phyloP scores from a whole-genome alignment of 2,797 vertebrate species.

The Pantherophis vulpinus region DNA sequence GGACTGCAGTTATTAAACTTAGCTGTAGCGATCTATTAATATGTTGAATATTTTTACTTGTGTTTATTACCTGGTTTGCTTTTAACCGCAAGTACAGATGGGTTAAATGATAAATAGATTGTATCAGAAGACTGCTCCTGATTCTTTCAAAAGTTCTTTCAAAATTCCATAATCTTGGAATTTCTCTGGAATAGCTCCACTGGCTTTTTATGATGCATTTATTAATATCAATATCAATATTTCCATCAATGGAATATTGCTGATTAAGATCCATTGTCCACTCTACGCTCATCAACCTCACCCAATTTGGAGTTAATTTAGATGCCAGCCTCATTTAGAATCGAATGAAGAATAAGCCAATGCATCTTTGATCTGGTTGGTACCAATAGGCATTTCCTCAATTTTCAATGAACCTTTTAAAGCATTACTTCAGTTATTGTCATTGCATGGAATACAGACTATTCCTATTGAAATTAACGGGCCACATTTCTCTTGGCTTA shows the following conservation, averaged over 20 bases:
- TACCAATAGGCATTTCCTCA: background rate
- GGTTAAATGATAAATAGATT: background rate
- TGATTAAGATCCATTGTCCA: background rate
- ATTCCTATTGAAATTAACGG: background rate
- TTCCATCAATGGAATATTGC: background rate
- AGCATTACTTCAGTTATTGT: background rate
- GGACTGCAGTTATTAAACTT: background rate
- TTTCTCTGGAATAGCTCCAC: background rate
- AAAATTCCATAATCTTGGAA: background rate
- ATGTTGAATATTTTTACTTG: background rate
- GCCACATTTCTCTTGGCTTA: background rate
- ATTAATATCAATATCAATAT: background rate
- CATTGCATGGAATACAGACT: background rate
- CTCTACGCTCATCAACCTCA: background rate
- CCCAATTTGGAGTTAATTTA: background rate
- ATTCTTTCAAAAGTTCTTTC: background rate
- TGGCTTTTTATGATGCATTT: background rate
- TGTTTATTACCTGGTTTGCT: background rate
- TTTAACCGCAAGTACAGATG: background rate
- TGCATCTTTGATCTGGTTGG: background rate
- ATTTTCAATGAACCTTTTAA: background rate
- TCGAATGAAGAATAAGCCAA: background rate
- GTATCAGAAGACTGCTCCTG: background rate
- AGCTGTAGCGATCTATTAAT: background rate
- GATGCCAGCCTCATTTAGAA: background rate